These are phyloP conservation scores for Plodia interpunctella DNA, from an alignment of 1,140 invertebrate species.

Conservation along the genomic window DNA sequence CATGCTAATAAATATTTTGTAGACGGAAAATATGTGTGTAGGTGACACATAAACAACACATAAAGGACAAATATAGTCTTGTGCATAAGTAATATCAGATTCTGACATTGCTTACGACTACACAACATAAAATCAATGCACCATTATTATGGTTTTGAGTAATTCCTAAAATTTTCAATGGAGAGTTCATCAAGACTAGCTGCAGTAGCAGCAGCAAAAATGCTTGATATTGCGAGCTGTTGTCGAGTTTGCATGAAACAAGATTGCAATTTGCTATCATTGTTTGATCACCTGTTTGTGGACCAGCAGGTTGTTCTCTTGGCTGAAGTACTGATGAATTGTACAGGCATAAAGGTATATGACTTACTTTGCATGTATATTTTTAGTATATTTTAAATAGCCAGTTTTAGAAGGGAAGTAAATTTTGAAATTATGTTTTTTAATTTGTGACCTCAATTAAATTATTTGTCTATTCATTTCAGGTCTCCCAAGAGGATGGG, in stretches of 20 bases:
- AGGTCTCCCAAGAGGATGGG: constrained; percentile 62
- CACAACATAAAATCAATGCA: too few relatives aligned
- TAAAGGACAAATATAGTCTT: too few relatives aligned
- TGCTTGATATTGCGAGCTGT: constrained; percentile 16
- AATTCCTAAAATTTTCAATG: background rate
- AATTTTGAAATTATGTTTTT: too few relatives aligned
- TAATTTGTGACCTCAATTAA: too few relatives aligned
- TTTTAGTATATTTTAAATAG: too few relatives aligned
- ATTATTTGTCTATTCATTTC: constrained; percentile 17
- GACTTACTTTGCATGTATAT: too few relatives aligned
- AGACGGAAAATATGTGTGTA: too few relatives aligned
- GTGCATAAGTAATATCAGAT: too few relatives aligned
- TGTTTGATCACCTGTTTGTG: constrained; percentile 49
- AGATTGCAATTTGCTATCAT: constrained; percentile 44
- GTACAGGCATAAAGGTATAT: constrained; percentile 51
- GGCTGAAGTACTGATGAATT: constrained; percentile 49
- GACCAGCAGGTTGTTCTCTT: constrained; percentile 41
- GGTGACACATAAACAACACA: too few relatives aligned
- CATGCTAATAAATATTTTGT: too few relatives aligned
- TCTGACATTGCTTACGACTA: too few relatives aligned
- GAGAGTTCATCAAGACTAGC: background rate
- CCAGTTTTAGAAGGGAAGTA: too few relatives aligned
- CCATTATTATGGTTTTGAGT: background rate
- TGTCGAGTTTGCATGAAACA: constrained; percentile 70
- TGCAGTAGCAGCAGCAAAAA: background rate